Evolutionary conservation across 2,797 vertebrate genomes (phyloP), one percentile per base, ranked within the genome.

Genomic region (Apodemus agrarius): DNA sequence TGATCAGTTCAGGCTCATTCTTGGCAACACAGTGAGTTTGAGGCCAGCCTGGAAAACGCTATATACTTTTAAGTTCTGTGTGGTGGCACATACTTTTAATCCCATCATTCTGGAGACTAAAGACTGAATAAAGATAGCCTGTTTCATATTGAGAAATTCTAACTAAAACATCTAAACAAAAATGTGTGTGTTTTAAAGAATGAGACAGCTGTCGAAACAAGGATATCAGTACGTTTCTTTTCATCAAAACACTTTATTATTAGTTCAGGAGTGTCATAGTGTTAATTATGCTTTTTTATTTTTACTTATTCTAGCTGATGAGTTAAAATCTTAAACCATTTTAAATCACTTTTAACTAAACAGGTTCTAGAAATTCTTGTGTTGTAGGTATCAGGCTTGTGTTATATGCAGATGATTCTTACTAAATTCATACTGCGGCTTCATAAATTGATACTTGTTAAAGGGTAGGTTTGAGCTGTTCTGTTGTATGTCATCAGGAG

Each of bases 251-350:
- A 52, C 61, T 88, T 63, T 76, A 61, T 26, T 86, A 67, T 79
- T 26, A 91, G 6, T 49, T 95, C 74, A 89, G 22, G 31, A 89
- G 67, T 83, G 54, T 3, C 24, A 74, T 49, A 96, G 90, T 65
- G 46, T 96, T 78, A 40, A 90, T 95, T 90, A 63, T 78, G 10
- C 92, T 90, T 14, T 90, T 90, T 95, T 90, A 91, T 94, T 93
- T 95, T 82, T 65, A 94, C 6, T 96, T 93, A 46, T 21, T 83
- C 29, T 84, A 65, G 26, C 40, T 84, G 43, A 65, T 65, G 61
- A 46, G 21, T 84, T 65, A 84, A 84, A 84, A 46, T 46, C 63
- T 65, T 65, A 84, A 84, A 31, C 59, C 82, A 84, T 83, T 81
- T 63, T 29, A 63, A 63, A 43, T 83, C 24, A 63, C 46, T 84